Conservation (phyloP, 2,113 vertebrate genomes). For the Phoxinus phoxinus region DNA sequence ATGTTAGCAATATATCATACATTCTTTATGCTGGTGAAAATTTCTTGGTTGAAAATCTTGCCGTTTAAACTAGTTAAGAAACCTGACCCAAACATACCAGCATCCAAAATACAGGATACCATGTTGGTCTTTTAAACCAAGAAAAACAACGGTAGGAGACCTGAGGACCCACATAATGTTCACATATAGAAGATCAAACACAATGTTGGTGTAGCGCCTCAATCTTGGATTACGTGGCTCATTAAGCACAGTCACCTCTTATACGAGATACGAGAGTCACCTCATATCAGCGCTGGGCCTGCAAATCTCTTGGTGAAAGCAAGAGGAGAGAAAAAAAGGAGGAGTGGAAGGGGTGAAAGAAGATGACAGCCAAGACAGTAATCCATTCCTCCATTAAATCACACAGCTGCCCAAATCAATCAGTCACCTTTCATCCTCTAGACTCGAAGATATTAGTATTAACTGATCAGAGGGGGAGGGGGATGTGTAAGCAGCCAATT, state of each 20-base stretch:
- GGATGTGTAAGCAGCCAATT: slow-evolving; percentile 55
- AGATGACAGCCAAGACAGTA: slow-evolving; percentile 72
- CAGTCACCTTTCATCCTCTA: slow-evolving; percentile 39
- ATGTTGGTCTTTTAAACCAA: neutral
- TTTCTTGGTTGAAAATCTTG: neutral
- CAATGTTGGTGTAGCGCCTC: slow-evolving; percentile 29
- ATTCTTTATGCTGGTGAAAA: neutral
- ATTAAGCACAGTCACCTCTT: slow-evolving; percentile 62
- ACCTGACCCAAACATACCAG: neutral
- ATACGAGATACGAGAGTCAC: slow-evolving; percentile 55
- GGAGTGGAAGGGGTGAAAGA: slow-evolving; percentile 60
- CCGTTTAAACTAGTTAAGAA: neutral
- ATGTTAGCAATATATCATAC: neutral
- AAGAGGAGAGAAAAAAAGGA: slow-evolving; percentile 4
- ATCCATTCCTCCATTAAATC: slow-evolving; percentile 68
- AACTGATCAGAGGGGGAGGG: slow-evolving; percentile 49
- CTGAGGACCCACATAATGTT: neutral
- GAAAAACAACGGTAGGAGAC: neutral
- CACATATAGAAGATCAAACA: slow-evolving; percentile 7
- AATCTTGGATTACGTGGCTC: slow-evolving; percentile 69
- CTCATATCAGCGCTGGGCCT: slow-evolving; percentile 58
- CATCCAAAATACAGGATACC: neutral
- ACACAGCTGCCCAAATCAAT: slow-evolving; percentile 55
- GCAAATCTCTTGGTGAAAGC: slow-evolving; percentile 39
- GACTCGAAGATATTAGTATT: neutral